phyloP scores from a whole-genome alignment of 2,888 invertebrate species.

The Lithophane leautieri region DNA sequence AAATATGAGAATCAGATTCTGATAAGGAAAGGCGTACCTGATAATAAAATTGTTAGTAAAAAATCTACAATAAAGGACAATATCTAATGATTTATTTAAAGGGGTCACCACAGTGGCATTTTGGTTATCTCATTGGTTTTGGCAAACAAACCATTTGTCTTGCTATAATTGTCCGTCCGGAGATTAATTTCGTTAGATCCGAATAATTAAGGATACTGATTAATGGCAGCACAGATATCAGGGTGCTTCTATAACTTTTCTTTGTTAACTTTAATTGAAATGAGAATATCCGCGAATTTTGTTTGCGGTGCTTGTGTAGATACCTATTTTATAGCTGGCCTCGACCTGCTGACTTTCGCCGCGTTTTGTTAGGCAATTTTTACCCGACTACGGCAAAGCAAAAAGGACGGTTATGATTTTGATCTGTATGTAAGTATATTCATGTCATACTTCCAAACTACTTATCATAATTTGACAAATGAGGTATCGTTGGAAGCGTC shows the following conservation, averaged over 20 bases:
- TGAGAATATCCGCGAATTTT: constrained; percentile 43
- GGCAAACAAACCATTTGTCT: constrained; percentile 71
- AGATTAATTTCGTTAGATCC: constrained; percentile 70
- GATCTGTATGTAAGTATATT: too few species aligned
- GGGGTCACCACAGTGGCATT: constrained; percentile 43
- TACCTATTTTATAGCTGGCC: not conserved
- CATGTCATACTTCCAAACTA: too few species aligned
- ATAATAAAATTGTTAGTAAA: not conserved
- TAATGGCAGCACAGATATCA: constrained; percentile 63
- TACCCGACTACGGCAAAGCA: too few species aligned
- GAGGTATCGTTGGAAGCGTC: too few species aligned
- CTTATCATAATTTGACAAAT: too few species aligned
- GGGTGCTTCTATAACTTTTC: constrained; percentile 54
- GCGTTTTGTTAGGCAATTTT: not conserved
- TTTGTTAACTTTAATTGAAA: constrained; percentile 62
- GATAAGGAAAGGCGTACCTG: not conserved
- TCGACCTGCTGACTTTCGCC: not conserved
- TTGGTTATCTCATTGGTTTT: constrained; percentile 61
- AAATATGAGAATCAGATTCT: constrained; percentile 12
- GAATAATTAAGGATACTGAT: constrained; percentile 70
- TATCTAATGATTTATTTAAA: constrained; percentile 48
- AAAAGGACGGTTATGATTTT: too few species aligned
- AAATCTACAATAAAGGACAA: constrained; percentile 25
- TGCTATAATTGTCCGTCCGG: constrained; percentile 64
- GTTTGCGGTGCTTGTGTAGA: not conserved